phyloP scores from a whole-genome alignment of 2,888 invertebrate species.

The Falcaria lacertinaria region DNA sequence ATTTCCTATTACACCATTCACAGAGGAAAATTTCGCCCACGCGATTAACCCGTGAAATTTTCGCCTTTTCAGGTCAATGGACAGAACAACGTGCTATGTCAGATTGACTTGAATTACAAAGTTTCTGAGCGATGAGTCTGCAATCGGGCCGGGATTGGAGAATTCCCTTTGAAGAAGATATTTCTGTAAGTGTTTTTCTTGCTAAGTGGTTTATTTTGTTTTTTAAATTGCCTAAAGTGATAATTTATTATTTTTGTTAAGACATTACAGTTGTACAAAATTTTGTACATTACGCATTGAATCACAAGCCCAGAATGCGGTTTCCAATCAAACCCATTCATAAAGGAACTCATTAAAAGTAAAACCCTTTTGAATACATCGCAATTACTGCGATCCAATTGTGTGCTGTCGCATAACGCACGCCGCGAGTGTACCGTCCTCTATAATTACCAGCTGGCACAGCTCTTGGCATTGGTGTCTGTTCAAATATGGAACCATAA shows the following conservation, averaged over 20 bases:
- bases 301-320: background rate
- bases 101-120: background rate
- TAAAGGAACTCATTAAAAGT: slow-evolving; percentile 1
- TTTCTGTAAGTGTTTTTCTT: background rate
- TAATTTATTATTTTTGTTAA: too few species aligned
- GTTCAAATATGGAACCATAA: slow-evolving; percentile 23
- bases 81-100: background rate
- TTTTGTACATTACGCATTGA: background rate
- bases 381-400: slow-evolving; percentile 1
- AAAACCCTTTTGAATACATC: background rate
- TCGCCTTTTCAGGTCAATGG: background rate
- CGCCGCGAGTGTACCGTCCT: background rate
- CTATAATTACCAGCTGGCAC: slow-evolving; percentile 2
- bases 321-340: background rate
- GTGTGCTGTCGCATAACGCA: slow-evolving; percentile 1
- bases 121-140: background rate
- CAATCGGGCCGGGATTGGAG: background rate
- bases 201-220: background rate
- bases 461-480: slow-evolving; percentile 7
- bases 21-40: background rate
- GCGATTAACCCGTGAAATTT: background rate
- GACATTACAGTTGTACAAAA: too few species aligned
- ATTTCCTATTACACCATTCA: background rate
- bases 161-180: background rate
- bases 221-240: background rate